Conservation (phyloP, 2,888 invertebrate genomes). For the Drosophila hawaiiensis region DNA sequence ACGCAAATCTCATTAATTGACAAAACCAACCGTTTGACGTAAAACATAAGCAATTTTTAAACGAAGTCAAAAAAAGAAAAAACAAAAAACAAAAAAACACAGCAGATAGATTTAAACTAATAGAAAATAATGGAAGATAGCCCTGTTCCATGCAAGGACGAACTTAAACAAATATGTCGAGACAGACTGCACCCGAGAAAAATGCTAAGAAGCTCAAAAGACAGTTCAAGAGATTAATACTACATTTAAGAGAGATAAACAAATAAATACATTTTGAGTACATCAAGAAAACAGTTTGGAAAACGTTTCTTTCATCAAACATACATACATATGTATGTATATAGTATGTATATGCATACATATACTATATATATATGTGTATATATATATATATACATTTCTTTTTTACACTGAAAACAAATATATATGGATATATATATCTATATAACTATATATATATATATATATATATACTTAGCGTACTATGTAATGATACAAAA, state of each 20-base stretch:
- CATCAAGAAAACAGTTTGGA: conserved; percentile 60
- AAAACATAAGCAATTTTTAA: conserved; percentile 72
- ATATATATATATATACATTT: conserved; percentile 56
- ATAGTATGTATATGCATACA: conserved; percentile 33
- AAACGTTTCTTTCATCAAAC: conserved; percentile 60
- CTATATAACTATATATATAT: conserved; percentile 37
- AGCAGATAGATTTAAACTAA: conserved; percentile 44
- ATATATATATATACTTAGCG: conserved; percentile 48
- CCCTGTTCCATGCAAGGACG: conserved; percentile 19
- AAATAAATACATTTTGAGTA: conserved; percentile 43
- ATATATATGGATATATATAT: conserved; percentile 37
- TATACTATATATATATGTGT: conserved; percentile 27
- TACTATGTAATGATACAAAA: conserved; percentile 64
- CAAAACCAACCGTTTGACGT: conserved; percentile 45
- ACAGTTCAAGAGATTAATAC: conserved; percentile 37
- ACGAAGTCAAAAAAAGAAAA: conserved; percentile 23
- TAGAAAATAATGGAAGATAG: conserved; percentile 30
- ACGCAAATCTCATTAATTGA: conserved; percentile 45
- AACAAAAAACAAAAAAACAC: not conserved
- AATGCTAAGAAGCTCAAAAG: conserved; percentile 16
- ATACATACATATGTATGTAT: conserved; percentile 27
- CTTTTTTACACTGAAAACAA: conserved; percentile 70
- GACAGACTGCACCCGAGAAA: conserved; percentile 30
- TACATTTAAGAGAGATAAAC: conserved; percentile 31
- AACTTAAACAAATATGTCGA: conserved; percentile 8